Evolutionary conservation across 1,140 invertebrate genomes (phyloP).

Genomic region (Ceratosolen fusciceps): DNA sequence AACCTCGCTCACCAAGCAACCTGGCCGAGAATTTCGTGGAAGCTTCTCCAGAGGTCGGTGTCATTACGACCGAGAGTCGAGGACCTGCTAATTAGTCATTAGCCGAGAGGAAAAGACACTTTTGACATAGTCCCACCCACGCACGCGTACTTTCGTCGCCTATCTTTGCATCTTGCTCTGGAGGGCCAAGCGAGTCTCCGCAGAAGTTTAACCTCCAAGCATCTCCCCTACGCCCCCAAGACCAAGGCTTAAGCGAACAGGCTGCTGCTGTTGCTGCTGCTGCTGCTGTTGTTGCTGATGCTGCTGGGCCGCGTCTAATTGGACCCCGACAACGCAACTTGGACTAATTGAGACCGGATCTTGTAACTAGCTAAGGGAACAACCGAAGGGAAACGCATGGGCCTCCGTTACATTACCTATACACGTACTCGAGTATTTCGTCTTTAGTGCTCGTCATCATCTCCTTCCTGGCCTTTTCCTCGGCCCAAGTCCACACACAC

Average conservation of each 20-base stretch:
- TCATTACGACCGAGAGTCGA: slow-evolving; percentile 67
- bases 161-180: slow-evolving; percentile 57
- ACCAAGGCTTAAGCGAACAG: slow-evolving; percentile 69
- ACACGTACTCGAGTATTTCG: too few relatives aligned
- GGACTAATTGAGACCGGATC: slow-evolving; percentile 72
- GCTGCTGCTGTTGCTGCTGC: slow-evolving; percentile 50
- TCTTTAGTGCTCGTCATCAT: too few relatives aligned
- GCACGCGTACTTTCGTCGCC: not conserved
- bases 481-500: too few relatives aligned
- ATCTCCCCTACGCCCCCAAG: too few relatives aligned
- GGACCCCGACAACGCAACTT: slow-evolving; percentile 72
- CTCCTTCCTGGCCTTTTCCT: too few relatives aligned
- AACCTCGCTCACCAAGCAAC: not conserved
- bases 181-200: not conserved
- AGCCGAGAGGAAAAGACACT: slow-evolving; percentile 71
- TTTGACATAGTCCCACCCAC: slow-evolving; percentile 46
- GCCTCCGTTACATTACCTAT: too few relatives aligned
- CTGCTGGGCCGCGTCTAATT: slow-evolving; percentile 72
- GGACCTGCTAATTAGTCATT: slow-evolving; percentile 72
- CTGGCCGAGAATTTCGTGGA: slow-evolving; percentile 41
- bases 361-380: slow-evolving; percentile 60
- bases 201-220: too few relatives aligned
- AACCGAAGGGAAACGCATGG: too few relatives aligned
- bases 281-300: slow-evolving; percentile 61
- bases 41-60: slow-evolving; percentile 56